Base-by-base conservation (phyloP, 2,797 vertebrate genomes). In the Triplophysa yarkandensis region DNA sequence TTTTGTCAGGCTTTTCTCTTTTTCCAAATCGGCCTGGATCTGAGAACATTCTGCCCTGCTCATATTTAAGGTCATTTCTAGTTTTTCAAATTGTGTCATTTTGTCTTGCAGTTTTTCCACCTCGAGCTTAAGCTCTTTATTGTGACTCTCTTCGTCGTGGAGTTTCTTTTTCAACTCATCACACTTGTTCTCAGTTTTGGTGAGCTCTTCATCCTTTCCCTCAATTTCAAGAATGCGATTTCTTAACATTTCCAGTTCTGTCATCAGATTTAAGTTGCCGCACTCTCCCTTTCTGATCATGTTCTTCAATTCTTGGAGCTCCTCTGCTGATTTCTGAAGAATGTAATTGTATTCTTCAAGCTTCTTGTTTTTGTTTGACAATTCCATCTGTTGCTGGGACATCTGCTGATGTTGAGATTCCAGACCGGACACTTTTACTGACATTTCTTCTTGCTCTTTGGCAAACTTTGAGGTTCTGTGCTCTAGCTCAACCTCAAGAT, bases 191-290 rank as follows among this genome's bases (percentile, higher is more conserved):
- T 99, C 98, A 0, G 95, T 95, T 85, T 95, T 98, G 0, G 91
- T 95, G 83, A 99, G 97, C 84, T 99, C 98, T 78, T 98, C 96
- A 48, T 99, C 98, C 75, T 99, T 99, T 11, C 95, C 96, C 81
- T 98, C 95, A 95, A 99, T 98, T 85, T 99, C 96, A 66, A 97
- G 89, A 14, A 99, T 93, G 0, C 89, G 91, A 79, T 98, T 98
- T 6, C 94, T 91, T 30, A 99, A 91, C 75, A 93, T 98, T 86
- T 99, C 97, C 76, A 99, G 86, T 85, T 99, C 95, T 3, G 94
- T 90, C 86, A 97, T 94, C 79, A 99, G 88, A 76, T 94, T 97
- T 73, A 94, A 96, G 85, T 94, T 96, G n/a, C 94, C 94, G 68
- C 93, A 95, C 84, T 98, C 95, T 4, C 95, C 96, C 77, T 93